Evolutionary conservation across 2,888 invertebrate species (phyloP).

Genomic region (Copidosoma aretas): DNA sequence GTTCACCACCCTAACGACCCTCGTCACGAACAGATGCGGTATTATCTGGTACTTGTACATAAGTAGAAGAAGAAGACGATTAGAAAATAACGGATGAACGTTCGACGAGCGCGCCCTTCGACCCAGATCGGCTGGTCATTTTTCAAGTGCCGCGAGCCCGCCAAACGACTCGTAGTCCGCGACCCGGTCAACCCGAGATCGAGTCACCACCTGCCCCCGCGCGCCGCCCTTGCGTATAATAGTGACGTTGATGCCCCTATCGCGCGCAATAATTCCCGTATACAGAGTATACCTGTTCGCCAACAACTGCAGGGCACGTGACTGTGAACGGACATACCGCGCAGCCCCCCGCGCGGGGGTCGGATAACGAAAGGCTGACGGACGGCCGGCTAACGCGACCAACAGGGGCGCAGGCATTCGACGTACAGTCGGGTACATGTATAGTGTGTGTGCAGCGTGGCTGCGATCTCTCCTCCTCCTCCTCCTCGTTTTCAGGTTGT

Average conservation of each 20-base stretch:
- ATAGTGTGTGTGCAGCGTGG: neutral
- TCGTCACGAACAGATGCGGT: no score
- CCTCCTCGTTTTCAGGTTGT: no score
- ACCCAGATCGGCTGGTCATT: no score
- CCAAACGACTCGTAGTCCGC: no score
- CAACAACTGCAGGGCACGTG: neutral
- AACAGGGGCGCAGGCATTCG: constrained; percentile 7
- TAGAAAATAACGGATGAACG: neutral
- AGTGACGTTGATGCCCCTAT: neutral
- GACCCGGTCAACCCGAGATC: no score
- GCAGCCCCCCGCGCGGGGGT: neutral
- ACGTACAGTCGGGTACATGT: constrained; percentile 23
- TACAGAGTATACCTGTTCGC: no score
- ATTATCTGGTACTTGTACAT: no score
- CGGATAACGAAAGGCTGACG: constrained; percentile 19
- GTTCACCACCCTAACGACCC: no score
- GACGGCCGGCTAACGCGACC: constrained; percentile 4
- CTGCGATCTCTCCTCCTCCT: constrained; percentile 8
- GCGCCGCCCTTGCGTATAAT: neutral
- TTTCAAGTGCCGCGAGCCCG: no score
- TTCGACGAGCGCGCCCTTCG: neutral
- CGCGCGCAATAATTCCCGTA: neutral
- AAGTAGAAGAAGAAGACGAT: neutral
- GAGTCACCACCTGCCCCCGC: no score
- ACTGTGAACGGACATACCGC: neutral